A percentile compares a stretch with the other conserved stretches of the same genome.
Evolutionary conservation across 2,113 vertebrate species (phyloP).

Genomic region (Chinchilla lanigera): DNA sequence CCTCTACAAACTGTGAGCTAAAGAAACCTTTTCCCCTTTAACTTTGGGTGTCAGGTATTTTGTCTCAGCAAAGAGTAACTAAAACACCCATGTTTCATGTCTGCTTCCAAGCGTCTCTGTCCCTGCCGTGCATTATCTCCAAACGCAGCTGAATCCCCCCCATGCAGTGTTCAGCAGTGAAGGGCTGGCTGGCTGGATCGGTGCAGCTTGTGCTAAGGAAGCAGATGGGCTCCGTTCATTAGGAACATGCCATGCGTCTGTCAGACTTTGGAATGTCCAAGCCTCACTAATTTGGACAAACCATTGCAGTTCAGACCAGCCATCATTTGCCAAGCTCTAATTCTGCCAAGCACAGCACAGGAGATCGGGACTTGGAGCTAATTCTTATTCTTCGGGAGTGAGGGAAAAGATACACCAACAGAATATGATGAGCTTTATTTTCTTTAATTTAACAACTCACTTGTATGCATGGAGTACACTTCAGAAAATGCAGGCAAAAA

Average conservation of each 20-base stretch:
- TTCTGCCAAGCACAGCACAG: background rate
- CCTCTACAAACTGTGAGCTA: background rate
- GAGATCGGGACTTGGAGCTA: background rate
- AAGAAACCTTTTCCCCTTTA: background rate
- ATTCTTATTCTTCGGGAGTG: background rate
- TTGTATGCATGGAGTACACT: background rate
- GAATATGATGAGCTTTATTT: background rate
- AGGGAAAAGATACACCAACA: rapidly evolving
- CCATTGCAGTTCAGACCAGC: background rate
- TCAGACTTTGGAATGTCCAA: background rate
- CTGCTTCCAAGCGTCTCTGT: background rate
- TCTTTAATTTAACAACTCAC: background rate
- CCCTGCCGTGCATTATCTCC: background rate
- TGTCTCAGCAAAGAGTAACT: background rate
- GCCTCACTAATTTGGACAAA: background rate
- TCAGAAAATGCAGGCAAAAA: background rate
- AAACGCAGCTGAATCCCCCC: rapidly evolving
- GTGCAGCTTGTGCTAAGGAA: background rate
- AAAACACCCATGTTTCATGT: rapidly evolving
- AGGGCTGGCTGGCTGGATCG: background rate
- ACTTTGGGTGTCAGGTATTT: background rate
- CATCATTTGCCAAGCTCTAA: rapidly evolving
- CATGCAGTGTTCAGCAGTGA: rapidly evolving
- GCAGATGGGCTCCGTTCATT: conserved; percentile 18
- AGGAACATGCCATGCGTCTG: background rate